Conservation (phyloP, 2,797 vertebrate genomes). For the Danio albolineatus region DNA sequence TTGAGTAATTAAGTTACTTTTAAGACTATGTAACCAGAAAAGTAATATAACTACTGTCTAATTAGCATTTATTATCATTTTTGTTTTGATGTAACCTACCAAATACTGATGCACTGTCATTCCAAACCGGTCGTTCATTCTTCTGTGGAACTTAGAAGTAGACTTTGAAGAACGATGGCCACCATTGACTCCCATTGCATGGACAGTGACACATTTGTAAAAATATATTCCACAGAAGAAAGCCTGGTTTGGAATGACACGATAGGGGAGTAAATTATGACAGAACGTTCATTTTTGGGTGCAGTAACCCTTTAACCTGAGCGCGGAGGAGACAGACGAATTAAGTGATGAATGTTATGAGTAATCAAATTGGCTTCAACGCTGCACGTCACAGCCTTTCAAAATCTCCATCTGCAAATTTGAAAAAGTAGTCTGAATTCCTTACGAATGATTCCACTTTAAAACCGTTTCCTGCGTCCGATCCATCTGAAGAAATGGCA, state of each 20-base stretch:
- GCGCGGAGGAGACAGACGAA: neutral
- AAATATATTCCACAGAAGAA: neutral
- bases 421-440: constrained; percentile 33
- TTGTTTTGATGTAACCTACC: no score
- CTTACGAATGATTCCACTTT: neutral
- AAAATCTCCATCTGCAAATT: constrained; percentile 13
- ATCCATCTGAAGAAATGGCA: neutral
- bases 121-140: neutral
- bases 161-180: neutral
- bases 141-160: neutral
- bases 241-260: neutral
- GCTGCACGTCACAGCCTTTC: neutral
- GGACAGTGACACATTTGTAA: neutral
- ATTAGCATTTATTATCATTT: no score
- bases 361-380: constrained; percentile 12
- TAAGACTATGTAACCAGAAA: no score
- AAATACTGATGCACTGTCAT: no score
- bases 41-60: no score
- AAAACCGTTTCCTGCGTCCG: neutral
- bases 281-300: neutral
- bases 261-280: neutral
- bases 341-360: constrained; percentile 11
- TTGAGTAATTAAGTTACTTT: no score
- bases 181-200: neutral
- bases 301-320: constrained; percentile 7